Conservation (phyloP, 2,797 vertebrate species). For the Coccyzus lansbergi region DNA sequence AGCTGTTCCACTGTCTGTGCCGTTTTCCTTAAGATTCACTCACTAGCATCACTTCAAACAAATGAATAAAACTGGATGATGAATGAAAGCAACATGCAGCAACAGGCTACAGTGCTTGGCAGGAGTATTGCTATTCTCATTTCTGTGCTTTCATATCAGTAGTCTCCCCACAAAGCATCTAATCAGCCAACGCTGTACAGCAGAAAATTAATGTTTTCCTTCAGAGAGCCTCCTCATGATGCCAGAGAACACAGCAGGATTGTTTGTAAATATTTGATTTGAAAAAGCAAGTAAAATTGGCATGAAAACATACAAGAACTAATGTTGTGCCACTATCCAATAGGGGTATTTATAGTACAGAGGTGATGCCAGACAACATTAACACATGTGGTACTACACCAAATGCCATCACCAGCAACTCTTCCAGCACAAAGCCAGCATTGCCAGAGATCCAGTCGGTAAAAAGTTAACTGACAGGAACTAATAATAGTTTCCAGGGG, state of each 20-base stretch:
- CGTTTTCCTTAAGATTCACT: neutral
- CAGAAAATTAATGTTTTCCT: constrained; percentile 59
- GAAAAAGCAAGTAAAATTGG: constrained; percentile 31
- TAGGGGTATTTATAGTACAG: neutral
- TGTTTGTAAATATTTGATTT: constrained; percentile 62
- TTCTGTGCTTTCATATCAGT: constrained; percentile 34
- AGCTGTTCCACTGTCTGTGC: neutral
- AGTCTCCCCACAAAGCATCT: constrained; percentile 47
- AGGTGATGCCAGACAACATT: neutral
- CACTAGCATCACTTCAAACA: neutral
- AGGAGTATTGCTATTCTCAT: constrained; percentile 29
- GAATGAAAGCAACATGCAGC: constrained; percentile 12
- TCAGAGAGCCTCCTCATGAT: neutral
- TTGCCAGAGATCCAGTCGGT: neutral
- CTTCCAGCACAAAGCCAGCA: neutral
- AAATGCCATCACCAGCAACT: neutral
- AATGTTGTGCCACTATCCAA: neutral
- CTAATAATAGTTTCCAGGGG: neutral
- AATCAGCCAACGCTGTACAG: constrained; percentile 2
- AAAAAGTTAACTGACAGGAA: neutral
- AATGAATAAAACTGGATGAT: neutral
- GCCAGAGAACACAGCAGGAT: neutral
- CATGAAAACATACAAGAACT: neutral
- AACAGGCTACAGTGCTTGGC: constrained; percentile 41
- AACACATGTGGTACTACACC: neutral